Evolutionary conservation across 1,140 invertebrate genomes (phyloP).

Genomic region (Holotrichia oblita): DNA sequence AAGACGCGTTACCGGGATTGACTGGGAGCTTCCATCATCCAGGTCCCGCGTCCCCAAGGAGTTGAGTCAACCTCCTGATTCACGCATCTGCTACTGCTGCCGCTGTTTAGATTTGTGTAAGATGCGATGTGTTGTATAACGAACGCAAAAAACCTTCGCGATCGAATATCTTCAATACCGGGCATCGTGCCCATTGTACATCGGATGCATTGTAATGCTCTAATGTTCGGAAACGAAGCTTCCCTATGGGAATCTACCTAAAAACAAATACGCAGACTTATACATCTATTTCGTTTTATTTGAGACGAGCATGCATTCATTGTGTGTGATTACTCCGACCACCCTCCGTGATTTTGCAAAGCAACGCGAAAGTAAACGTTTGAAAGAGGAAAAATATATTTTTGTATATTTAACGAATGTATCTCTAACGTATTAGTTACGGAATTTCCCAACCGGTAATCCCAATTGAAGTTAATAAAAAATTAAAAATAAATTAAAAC

Average conservation of each 20-base stretch:
- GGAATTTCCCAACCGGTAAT: too few species aligned
- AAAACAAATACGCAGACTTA: conserved; percentile 25
- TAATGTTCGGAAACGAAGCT: conserved; percentile 35
- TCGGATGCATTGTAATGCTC: conserved; percentile 42
- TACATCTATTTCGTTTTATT: neutral
- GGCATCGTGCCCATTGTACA: conserved; percentile 37
- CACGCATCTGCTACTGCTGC: conserved; percentile 46
- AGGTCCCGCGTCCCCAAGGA: conserved; percentile 54
- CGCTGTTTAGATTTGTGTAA: neutral
- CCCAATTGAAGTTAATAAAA: too few species aligned
- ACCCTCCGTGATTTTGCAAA: neutral
- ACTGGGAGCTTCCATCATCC: conserved; percentile 57
- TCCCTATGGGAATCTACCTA: neutral
- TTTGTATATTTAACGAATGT: too few species aligned
- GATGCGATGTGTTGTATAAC: neutral
- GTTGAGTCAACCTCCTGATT: conserved; percentile 56
- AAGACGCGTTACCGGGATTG: conserved; percentile 59
- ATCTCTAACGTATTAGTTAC: too few species aligned
- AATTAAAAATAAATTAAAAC: too few species aligned
- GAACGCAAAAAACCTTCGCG: neutral
- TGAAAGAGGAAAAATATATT: too few species aligned
- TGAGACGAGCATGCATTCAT: neutral
- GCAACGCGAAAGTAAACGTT: too few species aligned
- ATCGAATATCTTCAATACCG: conserved; percentile 15
- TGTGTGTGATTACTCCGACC: neutral